Percentiles rank a stretch among this genome's conserved stretches.
These are phyloP conservation scores for Ceryle rudis DNA, from an alignment of 2,797 vertebrate genomes.

Conservation along the genomic window DNA sequence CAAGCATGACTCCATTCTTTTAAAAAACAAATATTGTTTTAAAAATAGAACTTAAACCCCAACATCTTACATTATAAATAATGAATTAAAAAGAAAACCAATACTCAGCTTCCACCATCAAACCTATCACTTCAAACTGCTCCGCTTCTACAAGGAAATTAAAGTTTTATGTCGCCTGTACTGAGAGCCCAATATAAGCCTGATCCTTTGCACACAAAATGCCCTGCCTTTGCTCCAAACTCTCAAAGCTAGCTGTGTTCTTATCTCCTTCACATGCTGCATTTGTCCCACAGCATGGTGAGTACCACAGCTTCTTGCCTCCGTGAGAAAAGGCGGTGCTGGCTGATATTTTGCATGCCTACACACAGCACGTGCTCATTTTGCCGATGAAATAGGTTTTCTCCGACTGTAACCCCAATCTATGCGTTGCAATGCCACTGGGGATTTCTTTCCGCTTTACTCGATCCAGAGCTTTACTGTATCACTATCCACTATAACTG, in stretches of 20 bases:
- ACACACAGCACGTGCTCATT: not conserved
- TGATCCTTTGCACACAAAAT: not conserved
- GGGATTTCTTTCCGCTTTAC: not conserved
- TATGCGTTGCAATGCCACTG: not conserved
- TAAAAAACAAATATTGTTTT: not conserved
- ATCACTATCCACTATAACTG: not conserved
- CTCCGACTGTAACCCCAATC: not conserved
- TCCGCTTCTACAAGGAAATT: not conserved
- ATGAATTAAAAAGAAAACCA: constrained; percentile 1
- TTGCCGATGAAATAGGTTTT: not conserved
- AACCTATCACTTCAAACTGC: not conserved
- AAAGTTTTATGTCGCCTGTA: not conserved
- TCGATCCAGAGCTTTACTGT: not conserved
- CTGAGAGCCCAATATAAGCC: not conserved
- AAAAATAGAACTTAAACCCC: not conserved
- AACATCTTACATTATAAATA: constrained; percentile 15
- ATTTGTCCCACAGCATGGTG: not conserved
- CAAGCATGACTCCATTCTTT: not conserved
- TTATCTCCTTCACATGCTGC: not conserved
- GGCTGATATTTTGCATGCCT: not conserved
- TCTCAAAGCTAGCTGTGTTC: not conserved
- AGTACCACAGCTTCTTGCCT: not conserved
- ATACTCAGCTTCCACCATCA: not conserved
- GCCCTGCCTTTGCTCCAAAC: not conserved
- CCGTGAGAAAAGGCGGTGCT: not conserved